Evolutionary conservation across 2,888 invertebrate genomes (phyloP).

Genomic region (Yponomeuta sedellus): DNA sequence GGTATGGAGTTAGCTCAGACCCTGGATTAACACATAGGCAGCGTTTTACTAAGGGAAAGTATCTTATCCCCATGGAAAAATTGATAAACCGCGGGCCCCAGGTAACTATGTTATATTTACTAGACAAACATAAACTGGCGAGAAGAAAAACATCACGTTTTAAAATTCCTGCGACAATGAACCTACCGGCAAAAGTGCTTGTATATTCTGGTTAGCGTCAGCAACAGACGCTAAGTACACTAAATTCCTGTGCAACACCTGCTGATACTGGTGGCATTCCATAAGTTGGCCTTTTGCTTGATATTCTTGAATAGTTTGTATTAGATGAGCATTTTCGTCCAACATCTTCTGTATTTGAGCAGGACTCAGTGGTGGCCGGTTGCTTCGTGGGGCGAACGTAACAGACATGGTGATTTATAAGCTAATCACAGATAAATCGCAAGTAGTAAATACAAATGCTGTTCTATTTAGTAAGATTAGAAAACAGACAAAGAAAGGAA

Average conservation of each 20-base stretch:
- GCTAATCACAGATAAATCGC: slow-evolving; percentile 18
- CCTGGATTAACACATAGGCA: too few relatives aligned
- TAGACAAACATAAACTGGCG: neutral
- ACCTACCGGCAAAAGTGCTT: slow-evolving; percentile 91
- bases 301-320: slow-evolving; percentile 97
- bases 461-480: neutral
- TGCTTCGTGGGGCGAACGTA: slow-evolving; percentile 83
- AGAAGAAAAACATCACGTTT: neutral
- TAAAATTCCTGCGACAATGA: neutral
- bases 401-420: slow-evolving; percentile 76
- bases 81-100: too few relatives aligned
- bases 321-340: slow-evolving; percentile 97
- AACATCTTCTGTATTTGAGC: slow-evolving; percentile 96
- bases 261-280: slow-evolving; percentile 96
- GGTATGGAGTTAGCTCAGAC: too few relatives aligned
- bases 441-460: neutral
- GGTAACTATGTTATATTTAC: too few relatives aligned
- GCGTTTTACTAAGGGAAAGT: too few relatives aligned
- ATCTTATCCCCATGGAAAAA: too few relatives aligned
- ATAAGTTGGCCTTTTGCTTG: slow-evolving; percentile 95
- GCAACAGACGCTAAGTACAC: slow-evolving; percentile 97
- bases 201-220: slow-evolving; percentile 96
- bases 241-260: slow-evolving; percentile 95
- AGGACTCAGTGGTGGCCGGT: slow-evolving; percentile 85
- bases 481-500: neutral